These are phyloP conservation scores for Xanthia togata DNA, from an alignment of 2,888 invertebrate species.

Conservation along the genomic window DNA sequence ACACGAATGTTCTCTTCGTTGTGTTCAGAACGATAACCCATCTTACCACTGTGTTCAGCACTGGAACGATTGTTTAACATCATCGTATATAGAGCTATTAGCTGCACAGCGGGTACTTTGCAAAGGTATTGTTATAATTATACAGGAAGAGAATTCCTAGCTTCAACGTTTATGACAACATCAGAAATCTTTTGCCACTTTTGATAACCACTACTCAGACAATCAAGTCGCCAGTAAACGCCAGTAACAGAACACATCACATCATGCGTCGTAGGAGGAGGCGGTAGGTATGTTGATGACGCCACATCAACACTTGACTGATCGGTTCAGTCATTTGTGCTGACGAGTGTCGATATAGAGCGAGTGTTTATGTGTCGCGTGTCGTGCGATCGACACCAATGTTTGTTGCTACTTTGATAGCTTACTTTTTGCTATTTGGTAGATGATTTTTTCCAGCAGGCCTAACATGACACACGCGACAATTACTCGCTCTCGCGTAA, in stretches of 20 bases:
- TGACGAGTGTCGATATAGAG: not conserved
- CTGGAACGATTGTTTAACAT: not conserved
- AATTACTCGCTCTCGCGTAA: too few relatives aligned
- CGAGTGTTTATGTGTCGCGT: not conserved
- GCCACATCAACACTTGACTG: constrained; percentile 32
- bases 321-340: constrained; percentile 20
- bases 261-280: not conserved
- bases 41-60: not conserved
- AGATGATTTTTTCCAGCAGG: not conserved
- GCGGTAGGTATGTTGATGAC: not conserved
- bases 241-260: not conserved
- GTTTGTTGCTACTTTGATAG: not conserved
- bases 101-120: not conserved
- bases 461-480: too few relatives aligned
- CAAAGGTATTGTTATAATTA: too few relatives aligned
- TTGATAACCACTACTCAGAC: too few relatives aligned
- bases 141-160: not conserved
- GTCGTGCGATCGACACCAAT: not conserved
- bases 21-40: too few relatives aligned
- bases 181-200: not conserved
- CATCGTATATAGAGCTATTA: too few relatives aligned
- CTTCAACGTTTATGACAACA: not conserved
- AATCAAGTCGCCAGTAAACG: not conserved
- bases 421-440: too few relatives aligned
- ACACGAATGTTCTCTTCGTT: not conserved